Percentiles rank a stretch among this genome's conserved stretches.
phyloP scores from a whole-genome alignment of 2,888 invertebrate species.

The Cosmia pyralina region DNA sequence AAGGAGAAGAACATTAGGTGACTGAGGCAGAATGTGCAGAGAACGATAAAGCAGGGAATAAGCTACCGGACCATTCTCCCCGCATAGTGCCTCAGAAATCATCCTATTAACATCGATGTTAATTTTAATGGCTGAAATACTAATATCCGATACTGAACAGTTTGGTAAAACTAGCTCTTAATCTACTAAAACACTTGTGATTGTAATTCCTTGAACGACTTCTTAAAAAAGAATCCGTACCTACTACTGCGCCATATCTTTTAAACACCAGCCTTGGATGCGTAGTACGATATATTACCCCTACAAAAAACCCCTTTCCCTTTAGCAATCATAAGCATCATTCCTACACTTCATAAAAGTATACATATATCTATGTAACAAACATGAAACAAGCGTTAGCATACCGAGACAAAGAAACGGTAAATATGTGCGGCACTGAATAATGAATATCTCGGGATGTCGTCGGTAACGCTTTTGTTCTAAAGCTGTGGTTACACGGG shows the following conservation, averaged over 20 bases:
- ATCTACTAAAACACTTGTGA: background rate
- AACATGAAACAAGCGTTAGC: constrained; percentile 55
- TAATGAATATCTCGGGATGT: constrained; percentile 77
- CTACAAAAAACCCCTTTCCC: background rate
- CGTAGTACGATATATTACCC: background rate
- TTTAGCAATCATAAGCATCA: constrained; percentile 22
- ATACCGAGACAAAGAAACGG: constrained; percentile 73
- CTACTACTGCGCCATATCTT: background rate
- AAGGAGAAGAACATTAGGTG: too few relatives aligned
- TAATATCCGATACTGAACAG: too few relatives aligned
- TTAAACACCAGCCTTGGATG: background rate
- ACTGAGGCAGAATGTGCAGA: too few relatives aligned
- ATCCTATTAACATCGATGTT: too few relatives aligned
- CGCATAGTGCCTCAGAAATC: too few relatives aligned
- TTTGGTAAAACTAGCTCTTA: too few relatives aligned
- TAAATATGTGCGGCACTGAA: constrained; percentile 74
- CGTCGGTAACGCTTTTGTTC: constrained; percentile 64
- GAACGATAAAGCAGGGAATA: too few relatives aligned
- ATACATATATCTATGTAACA: background rate
- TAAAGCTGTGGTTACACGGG: constrained; percentile 29
- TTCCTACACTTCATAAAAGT: background rate
- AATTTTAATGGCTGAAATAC: too few relatives aligned
- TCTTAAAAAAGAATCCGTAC: background rate
- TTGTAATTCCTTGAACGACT: background rate
- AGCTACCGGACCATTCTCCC: too few relatives aligned